Conservation (phyloP, 2,888 invertebrate species). For the Dyspetes luteomarginatus region DNA sequence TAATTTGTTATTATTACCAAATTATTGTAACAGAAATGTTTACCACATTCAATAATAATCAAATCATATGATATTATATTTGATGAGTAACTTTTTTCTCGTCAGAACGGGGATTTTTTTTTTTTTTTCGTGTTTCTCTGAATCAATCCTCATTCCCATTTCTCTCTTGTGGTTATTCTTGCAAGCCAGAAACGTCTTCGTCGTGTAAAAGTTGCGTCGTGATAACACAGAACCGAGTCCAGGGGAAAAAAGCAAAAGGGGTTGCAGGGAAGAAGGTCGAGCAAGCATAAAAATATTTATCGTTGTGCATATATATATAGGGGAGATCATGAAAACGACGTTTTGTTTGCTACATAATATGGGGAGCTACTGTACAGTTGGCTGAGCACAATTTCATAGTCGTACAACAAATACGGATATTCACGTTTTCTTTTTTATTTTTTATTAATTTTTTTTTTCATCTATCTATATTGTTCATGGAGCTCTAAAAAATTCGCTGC, state of each 20-base stretch:
- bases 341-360: not conserved
- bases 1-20: not conserved
- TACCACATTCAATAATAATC: not conserved
- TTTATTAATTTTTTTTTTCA: not conserved
- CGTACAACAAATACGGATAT: constrained; percentile 7
- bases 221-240: not conserved
- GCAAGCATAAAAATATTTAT: constrained; percentile 29
- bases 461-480: not conserved
- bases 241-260: not conserved
- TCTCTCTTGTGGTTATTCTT: not conserved
- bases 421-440: not conserved
- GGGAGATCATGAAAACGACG: constrained; percentile 7
- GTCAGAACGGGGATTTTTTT: not conserved
- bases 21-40: not conserved
- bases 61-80: not conserved
- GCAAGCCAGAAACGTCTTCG: not conserved
- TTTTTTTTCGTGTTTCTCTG: not conserved
- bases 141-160: not conserved
- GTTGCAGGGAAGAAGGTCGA: not conserved
- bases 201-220: not conserved
- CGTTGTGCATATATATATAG: not conserved
- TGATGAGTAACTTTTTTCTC: not conserved
- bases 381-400: constrained; percentile 39
- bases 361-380: constrained; percentile 14
- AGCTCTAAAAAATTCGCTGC: not conserved